These are phyloP conservation scores for Gambusia affinis DNA, from an alignment of 2,113 vertebrate genomes.

Conservation along the genomic window DNA sequence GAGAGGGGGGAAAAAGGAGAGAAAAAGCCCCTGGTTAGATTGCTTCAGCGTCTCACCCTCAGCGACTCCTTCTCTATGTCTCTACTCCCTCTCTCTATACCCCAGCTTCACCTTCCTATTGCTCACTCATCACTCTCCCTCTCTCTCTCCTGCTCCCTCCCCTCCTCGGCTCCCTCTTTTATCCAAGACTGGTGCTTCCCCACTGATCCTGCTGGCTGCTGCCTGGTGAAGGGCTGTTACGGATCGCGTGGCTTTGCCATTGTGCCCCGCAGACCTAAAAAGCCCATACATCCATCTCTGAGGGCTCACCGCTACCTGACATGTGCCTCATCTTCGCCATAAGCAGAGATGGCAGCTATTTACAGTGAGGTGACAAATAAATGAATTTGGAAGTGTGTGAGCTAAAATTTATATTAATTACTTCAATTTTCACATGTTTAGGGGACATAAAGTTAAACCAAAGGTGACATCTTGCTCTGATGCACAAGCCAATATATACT, in stretches of 20 bases:
- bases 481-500: slow-evolving; percentile 32
- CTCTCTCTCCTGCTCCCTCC: slow-evolving; percentile 69
- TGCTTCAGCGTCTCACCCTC: slow-evolving; percentile 67
- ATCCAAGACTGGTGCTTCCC: slow-evolving; percentile 88
- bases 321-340: slow-evolving; percentile 62
- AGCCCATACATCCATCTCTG: slow-evolving; percentile 87
- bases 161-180: slow-evolving; percentile 74
- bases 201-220: slow-evolving; percentile 95
- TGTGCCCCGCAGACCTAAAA: slow-evolving; percentile 93
- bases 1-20: slow-evolving; percentile 28
- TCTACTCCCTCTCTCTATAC: slow-evolving; percentile 63
- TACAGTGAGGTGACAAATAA: slow-evolving; percentile 49
- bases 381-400: slow-evolving; percentile 34
- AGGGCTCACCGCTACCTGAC: slow-evolving; percentile 81
- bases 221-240: slow-evolving; percentile 97
- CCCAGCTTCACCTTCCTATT: slow-evolving; percentile 77
- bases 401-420: slow-evolving; percentile 46
- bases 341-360: slow-evolving; percentile 58
- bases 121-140: slow-evolving; percentile 78
- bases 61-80: slow-evolving; percentile 69
- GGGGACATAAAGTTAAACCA: slow-evolving; percentile 45
- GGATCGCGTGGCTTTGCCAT: slow-evolving; percentile 94
- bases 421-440: slow-evolving; percentile 42
- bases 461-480: slow-evolving; percentile 38
- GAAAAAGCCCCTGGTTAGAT: slow-evolving; percentile 84